Percentiles rank a stretch among this genome's conserved stretches.
Evolutionary conservation across 1,140 invertebrate genomes (phyloP).

Genomic region (Uloborus diversus): DNA sequence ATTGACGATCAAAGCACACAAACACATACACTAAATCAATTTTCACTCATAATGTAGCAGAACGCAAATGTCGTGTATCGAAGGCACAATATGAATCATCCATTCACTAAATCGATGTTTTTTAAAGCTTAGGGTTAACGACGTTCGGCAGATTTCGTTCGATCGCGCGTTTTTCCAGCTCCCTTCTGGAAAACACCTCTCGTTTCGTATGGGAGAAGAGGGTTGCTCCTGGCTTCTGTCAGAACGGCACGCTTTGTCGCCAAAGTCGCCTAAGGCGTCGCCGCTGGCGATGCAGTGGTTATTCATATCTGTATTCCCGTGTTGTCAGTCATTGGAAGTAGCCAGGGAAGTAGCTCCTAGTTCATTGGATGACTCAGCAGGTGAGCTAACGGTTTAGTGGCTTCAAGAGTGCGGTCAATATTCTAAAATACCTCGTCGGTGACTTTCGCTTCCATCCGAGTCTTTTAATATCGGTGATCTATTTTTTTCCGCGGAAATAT

Average conservation of each 20-base stretch:
- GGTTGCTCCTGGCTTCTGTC: background rate
- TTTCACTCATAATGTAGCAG: background rate
- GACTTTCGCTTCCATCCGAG: background rate
- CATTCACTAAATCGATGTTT: background rate
- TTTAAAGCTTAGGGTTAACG: background rate
- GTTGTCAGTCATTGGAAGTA: too few species aligned
- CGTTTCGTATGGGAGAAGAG: conserved; percentile 8
- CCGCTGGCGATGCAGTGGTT: too few species aligned
- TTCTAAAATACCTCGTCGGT: too few species aligned
- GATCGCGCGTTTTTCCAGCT: background rate
- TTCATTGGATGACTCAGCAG: too few species aligned
- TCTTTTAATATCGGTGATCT: too few species aligned
- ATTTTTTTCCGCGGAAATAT: too few species aligned
- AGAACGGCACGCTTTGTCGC: background rate
- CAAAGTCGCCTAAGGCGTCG: background rate
- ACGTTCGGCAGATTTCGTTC: background rate
- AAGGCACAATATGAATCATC: background rate
- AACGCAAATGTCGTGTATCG: background rate
- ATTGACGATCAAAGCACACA: background rate
- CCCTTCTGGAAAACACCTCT: conserved; percentile 2
- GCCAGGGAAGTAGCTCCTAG: too few species aligned
- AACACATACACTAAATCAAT: background rate
- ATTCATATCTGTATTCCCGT: too few species aligned
- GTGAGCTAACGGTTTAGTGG: too few species aligned
- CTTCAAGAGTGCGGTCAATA: too few species aligned